Conservation (phyloP, 2,113 vertebrate genomes). For the Nesoenas mayeri region DNA sequence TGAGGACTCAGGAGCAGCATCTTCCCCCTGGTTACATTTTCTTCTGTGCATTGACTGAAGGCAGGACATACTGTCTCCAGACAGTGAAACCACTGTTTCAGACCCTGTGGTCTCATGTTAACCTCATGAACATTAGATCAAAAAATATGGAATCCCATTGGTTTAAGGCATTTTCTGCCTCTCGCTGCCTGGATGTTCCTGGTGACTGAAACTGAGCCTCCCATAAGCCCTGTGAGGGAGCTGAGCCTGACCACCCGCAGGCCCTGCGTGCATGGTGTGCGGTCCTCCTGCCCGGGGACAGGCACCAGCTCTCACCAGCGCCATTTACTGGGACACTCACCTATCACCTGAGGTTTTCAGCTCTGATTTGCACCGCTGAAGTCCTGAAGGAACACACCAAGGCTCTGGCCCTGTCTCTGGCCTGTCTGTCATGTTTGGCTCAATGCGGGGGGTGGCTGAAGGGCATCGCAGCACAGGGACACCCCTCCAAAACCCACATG, state of each 20-base stretch:
- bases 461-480: rapidly evolving
- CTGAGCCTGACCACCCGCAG: neutral
- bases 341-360: neutral
- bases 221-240: neutral
- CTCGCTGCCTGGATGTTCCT: neutral
- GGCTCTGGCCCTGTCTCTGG: neutral
- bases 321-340: neutral
- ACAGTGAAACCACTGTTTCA: neutral
- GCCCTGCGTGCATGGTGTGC: neutral
- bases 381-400: no score
- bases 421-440: neutral
- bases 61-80: neutral
- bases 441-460: rapidly evolving
- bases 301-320: rapidly evolving
- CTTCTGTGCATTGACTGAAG: neutral
- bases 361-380: neutral
- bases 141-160: neutral
- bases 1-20: neutral
- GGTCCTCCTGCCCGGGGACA: neutral
- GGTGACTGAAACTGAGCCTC: neutral
- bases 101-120: rapidly evolving
- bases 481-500: neutral
- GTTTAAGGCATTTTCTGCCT: neutral
- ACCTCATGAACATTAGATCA: neutral
- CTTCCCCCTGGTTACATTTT: neutral